Percentiles rank a stretch among this genome's conserved stretches.
These are phyloP conservation scores for Drosophila saltans DNA, from an alignment of 1,140 invertebrate species.

Conservation along the genomic window DNA sequence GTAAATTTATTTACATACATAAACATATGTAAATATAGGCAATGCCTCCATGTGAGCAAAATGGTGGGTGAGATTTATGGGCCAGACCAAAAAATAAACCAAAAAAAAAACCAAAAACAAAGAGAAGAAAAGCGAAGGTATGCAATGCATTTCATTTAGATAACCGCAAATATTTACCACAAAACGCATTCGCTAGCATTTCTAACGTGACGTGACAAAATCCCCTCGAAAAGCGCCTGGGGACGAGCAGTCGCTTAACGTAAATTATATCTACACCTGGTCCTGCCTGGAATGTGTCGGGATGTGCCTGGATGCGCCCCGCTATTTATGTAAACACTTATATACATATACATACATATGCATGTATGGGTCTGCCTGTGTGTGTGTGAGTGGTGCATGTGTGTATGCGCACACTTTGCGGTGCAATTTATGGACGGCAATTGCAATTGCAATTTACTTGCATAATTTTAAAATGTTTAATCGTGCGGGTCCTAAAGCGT, in stretches of 20 bases:
- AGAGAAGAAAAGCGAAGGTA: slow-evolving; percentile 30
- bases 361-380: no score
- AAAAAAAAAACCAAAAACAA: not conserved
- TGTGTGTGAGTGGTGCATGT: slow-evolving; percentile 1
- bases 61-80: not conserved
- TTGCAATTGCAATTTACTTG: slow-evolving; percentile 27
- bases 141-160: slow-evolving; percentile 76
- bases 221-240: slow-evolving; percentile 5
- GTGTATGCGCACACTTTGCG: slow-evolving; percentile 31
- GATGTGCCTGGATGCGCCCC: not conserved
- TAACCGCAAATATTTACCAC: slow-evolving; percentile 80
- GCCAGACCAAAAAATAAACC: not conserved
- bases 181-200: slow-evolving; percentile 55
- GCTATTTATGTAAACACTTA: not conserved
- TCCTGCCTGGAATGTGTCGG: no score
- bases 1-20: not conserved
- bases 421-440: slow-evolving; percentile 57
- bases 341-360: no score
- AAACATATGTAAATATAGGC: slow-evolving; percentile 1
- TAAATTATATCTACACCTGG: slow-evolving; percentile 40
- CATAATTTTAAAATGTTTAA: slow-evolving; percentile 11
- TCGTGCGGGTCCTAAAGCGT: not conserved
- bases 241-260: slow-evolving; percentile 6
- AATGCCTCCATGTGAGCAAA: no score
- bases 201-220: slow-evolving; percentile 54